These are phyloP conservation scores for Phlogophora meticulosa DNA, from an alignment of 2,888 invertebrate species.

Conservation along the genomic window DNA sequence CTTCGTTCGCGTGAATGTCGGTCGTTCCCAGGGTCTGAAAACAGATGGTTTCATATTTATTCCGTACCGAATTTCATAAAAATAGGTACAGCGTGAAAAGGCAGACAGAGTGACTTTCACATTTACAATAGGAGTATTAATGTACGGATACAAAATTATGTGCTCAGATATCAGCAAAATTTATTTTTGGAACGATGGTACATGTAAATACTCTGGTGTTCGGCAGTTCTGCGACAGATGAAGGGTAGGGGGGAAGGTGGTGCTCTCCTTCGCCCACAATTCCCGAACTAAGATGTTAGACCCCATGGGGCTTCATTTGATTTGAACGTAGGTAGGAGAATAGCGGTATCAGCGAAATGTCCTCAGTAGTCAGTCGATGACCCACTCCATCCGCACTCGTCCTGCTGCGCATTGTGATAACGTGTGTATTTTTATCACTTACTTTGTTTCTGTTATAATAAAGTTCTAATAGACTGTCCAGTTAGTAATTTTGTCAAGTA, in stretches of 20 bases:
- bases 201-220: no score
- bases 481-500: not conserved
- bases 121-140: no score
- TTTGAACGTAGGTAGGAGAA: constrained; percentile 10
- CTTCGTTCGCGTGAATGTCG: no score
- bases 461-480: not conserved
- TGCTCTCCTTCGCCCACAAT: not conserved
- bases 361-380: constrained; percentile 24
- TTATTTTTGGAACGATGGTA: no score
- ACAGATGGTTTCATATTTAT: no score
- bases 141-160: no score
- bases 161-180: no score
- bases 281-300: constrained; percentile 7
- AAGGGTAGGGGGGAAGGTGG: not conserved
- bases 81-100: no score
- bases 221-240: not conserved
- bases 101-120: no score
- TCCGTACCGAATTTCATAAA: no score
- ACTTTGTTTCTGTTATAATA: constrained; percentile 6
- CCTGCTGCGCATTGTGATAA: constrained; percentile 26
- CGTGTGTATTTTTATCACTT: not conserved
- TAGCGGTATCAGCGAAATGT: constrained; percentile 28
- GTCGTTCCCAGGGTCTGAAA: no score
- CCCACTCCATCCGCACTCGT: constrained; percentile 12
- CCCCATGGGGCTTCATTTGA: constrained; percentile 2